A percentile compares a stretch with the other conserved stretches of the same genome.
Conservation (phyloP, 1,140 invertebrate species). For the Scaptomyza graminum region DNA sequence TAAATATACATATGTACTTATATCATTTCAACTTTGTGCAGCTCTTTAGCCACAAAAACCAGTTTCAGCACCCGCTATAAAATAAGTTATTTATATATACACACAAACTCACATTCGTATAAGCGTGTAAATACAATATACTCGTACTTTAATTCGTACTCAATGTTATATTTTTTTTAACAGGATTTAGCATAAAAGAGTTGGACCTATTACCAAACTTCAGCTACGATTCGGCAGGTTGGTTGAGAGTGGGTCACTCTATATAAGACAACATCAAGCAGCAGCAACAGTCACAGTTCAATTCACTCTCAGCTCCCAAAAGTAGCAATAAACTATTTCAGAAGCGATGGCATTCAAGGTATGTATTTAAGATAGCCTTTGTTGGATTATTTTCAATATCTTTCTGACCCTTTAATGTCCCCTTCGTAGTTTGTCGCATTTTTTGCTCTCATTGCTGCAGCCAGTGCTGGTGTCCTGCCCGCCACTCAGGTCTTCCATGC, state of each 20-base stretch:
- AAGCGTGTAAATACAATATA: constrained; percentile 10
- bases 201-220: constrained; percentile 71
- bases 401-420: background rate
- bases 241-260: constrained; percentile 39
- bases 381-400: background rate
- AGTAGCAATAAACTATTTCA: constrained; percentile 38
- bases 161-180: constrained; percentile 68
- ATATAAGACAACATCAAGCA: constrained; percentile 50
- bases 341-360: constrained; percentile 76
- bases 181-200: constrained; percentile 70
- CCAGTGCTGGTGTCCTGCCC: constrained; percentile 69
- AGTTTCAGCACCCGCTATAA: constrained; percentile 37
- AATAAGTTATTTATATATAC: constrained; percentile 59
- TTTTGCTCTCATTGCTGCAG: constrained; percentile 73
- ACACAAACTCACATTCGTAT: constrained; percentile 1
- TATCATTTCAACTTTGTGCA: constrained; percentile 34
- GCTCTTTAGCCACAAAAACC: constrained; percentile 23
- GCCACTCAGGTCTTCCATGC: constrained; percentile 67
- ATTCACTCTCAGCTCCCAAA: constrained; percentile 44
- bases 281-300: constrained; percentile 67
- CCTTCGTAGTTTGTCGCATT: constrained; percentile 58
- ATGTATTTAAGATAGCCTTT: constrained; percentile 7
- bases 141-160: constrained; percentile 37
- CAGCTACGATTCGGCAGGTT: constrained; percentile 30
- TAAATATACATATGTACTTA: background rate